Base-by-base conservation (phyloP, 64 coral and sea anemone species). In the Stichodactyla mertensii region DNA sequence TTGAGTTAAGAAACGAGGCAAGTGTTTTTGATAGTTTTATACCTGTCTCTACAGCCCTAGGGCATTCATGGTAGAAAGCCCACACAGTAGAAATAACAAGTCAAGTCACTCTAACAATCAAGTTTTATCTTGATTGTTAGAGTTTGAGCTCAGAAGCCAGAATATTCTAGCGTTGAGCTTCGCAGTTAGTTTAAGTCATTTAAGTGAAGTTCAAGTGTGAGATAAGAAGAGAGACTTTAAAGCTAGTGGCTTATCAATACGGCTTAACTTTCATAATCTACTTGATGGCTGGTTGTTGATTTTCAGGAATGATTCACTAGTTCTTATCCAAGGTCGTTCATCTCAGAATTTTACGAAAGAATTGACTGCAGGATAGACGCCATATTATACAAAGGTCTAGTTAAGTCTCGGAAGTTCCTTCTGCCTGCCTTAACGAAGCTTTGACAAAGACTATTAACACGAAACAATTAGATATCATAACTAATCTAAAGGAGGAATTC, bases 21-120 rank as follows among this genome's bases (percentile, higher is more conserved):
- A 74, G 69, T 74, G 24, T 74, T 74, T 74, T 74, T 74, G 13
- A 27, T 74, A 31, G 22, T 31, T 74, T 74, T 74, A n/a, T 74
- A 31, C 8, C 69, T 6, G 64, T 69, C 69, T 27, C 22, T 31
- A 27, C 10, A 26, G 69, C 69, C 26, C 27, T 10, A 31, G 69
- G 69, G 69, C 64, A 26, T 7, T n/a, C 10, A 13, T 13, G 8
- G 24, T 26, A 12, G 7, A 31, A 74, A 74, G 10, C 24, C 22
- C 0, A 14, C 0, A 14, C 6, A 11, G 69, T 11, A 31, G 6
- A 10, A 11, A 74, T 4, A 74, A 74, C 69, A 74, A n/a, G n/a
- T n/a, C n/a, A n/a, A n/a, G n/a, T n/a, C n/a, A n/a, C n/a, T n/a
- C n/a, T n/a, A n/a, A n/a, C n/a, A n/a, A n/a, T n/a, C n/a, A n/a